These are phyloP conservation scores for Discoglossus pictus DNA, from an alignment of 2,797 vertebrate species.

Conservation along the genomic window DNA sequence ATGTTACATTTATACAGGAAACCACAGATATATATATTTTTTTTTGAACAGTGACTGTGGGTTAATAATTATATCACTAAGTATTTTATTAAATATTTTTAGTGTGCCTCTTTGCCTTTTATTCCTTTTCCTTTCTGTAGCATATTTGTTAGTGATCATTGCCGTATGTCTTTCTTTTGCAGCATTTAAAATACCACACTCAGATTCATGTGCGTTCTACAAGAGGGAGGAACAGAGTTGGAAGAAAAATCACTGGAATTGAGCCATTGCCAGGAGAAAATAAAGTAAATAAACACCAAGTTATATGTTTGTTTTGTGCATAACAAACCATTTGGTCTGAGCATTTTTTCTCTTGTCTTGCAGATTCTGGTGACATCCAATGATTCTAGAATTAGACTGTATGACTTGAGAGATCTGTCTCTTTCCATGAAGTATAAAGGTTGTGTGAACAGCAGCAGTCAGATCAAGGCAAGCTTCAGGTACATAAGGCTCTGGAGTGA, in stretches of 20 bases:
- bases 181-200: conserved; percentile 98
- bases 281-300: conserved; percentile 90
- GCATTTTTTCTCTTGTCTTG: conserved; percentile 47
- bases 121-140: neutral
- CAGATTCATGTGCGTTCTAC: conserved; percentile 97
- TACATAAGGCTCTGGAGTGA: conserved; percentile 61
- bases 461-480: conserved; percentile 99
- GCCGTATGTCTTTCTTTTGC: conserved; percentile 43
- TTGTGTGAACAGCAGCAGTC: conserved; percentile 97
- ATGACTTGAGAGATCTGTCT: conserved; percentile 95
- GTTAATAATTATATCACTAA: too few relatives aligned
- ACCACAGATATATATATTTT: too few relatives aligned
- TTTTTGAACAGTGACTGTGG: too few relatives aligned
- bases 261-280: conserved; percentile 97
- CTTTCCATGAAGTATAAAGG: conserved; percentile 99
- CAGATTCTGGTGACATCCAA: conserved; percentile 98
- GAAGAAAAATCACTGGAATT: conserved; percentile 97
- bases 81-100: too few relatives aligned
- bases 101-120: too few relatives aligned
- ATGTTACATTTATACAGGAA: too few relatives aligned
- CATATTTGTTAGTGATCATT: neutral
- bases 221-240: conserved; percentile 96
- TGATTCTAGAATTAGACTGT: conserved; percentile 94
- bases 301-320: neutral
- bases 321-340: neutral